A percentile compares a stretch with the other conserved stretches of the same genome.
Evolutionary conservation across 2,113 vertebrate genomes (phyloP).

Genomic region (Pagrus major): DNA sequence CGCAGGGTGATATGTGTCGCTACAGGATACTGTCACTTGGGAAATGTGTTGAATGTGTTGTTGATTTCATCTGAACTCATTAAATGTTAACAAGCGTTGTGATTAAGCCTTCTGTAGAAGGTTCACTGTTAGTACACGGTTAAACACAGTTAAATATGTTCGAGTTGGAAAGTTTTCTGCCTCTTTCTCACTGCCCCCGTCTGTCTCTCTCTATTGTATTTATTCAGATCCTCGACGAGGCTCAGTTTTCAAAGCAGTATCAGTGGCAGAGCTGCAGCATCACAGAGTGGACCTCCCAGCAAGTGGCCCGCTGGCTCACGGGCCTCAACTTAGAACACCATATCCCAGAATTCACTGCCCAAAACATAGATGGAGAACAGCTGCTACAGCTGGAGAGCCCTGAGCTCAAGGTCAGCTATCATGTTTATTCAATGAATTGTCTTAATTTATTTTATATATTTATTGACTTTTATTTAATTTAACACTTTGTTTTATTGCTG

Average conservation of each 20-base stretch:
- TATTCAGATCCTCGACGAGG: slow-evolving; percentile 92
- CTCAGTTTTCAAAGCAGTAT: slow-evolving; percentile 88
- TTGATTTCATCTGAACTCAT: slow-evolving; percentile 6
- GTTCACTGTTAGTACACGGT: too few relatives aligned
- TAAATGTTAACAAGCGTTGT: too few relatives aligned
- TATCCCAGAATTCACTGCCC: slow-evolving; percentile 93
- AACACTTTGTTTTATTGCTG: too few relatives aligned
- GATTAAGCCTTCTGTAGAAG: too few relatives aligned
- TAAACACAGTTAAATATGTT: not conserved
- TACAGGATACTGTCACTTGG: not conserved
- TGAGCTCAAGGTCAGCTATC: slow-evolving; percentile 93
- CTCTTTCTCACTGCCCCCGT: not conserved
- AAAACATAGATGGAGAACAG: slow-evolving; percentile 91
- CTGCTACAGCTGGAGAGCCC: slow-evolving; percentile 92
- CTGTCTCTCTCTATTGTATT: not conserved
- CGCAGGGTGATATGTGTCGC: not conserved
- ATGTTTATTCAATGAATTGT: too few relatives aligned
- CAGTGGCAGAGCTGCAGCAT: slow-evolving; percentile 88
- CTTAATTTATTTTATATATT: too few relatives aligned
- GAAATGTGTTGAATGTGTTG: not conserved
- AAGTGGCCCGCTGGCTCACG: slow-evolving; percentile 93
- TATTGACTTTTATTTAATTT: too few relatives aligned
- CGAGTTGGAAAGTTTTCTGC: not conserved
- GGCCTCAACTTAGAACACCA: slow-evolving; percentile 93
- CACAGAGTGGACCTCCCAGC: slow-evolving; percentile 93